Conservation (phyloP, 2,113 vertebrate genomes). For the Ifrita kowaldi region DNA sequence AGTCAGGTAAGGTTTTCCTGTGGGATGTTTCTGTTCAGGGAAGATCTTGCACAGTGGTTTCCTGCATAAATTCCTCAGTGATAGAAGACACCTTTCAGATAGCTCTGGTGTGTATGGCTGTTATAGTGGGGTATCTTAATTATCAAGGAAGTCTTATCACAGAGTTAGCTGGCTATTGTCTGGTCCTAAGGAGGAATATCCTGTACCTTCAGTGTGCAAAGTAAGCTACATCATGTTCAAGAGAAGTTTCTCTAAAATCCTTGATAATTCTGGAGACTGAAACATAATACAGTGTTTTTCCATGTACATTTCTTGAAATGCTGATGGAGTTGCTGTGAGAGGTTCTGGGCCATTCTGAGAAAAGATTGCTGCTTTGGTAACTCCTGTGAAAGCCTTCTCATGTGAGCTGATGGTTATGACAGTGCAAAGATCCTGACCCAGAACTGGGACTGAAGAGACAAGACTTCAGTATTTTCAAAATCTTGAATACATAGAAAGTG, state of each 20-base stretch:
- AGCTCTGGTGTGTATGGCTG: neutral
- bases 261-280: neutral
- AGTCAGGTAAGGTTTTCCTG: neutral
- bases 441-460: constrained; percentile 51
- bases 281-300: neutral
- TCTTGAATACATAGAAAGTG: constrained; percentile 53
- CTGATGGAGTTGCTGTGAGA: constrained; percentile 41
- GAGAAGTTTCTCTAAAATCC: neutral
- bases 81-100: neutral
- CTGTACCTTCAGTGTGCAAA: neutral
- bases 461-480: constrained; percentile 72
- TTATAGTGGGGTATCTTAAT: neutral
- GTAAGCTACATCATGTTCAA: neutral
- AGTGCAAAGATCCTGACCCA: constrained; percentile 55
- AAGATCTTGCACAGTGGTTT: neutral
- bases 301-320: constrained; percentile 19
- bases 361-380: constrained; percentile 61
- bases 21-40: neutral
- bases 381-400: constrained; percentile 66
- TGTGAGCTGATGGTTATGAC: constrained; percentile 69
- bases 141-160: neutral
- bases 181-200: neutral
- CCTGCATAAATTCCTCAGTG: neutral
- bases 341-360: constrained; percentile 64
- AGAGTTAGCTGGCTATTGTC: neutral